Evolutionary conservation across 1,140 invertebrate genomes (phyloP).

Genomic region (Branchinecta lynchi): DNA sequence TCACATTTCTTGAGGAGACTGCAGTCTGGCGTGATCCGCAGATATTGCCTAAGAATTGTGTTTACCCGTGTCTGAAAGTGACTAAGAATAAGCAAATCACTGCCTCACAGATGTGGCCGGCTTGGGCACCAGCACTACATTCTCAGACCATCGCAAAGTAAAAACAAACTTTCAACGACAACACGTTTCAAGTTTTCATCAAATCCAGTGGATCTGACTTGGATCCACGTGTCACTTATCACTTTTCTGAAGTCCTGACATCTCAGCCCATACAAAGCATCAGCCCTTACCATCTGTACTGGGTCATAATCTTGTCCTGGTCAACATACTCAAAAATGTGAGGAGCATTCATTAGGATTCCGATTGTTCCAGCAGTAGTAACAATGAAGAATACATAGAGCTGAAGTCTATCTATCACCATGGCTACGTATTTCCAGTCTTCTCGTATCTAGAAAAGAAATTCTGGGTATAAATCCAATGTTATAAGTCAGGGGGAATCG

Average conservation of each 20-base stretch:
- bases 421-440: constrained; percentile 99
- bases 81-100: too few relatives aligned
- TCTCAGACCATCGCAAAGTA: background rate
- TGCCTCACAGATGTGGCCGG: background rate
- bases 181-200: background rate
- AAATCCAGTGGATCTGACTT: background rate
- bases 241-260: background rate
- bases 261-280: background rate
- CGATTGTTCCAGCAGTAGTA: constrained; percentile 81
- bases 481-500: too few relatives aligned
- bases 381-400: constrained; percentile 95
- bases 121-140: background rate
- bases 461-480: background rate
- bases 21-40: too few relatives aligned
- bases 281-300: constrained; percentile 59
- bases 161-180: background rate
- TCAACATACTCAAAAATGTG: constrained; percentile 98
- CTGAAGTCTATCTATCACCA: constrained; percentile 95
- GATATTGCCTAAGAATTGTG: too few relatives aligned
- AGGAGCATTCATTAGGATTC: constrained; percentile 95
- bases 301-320: constrained; percentile 89
- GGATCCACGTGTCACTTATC: background rate
- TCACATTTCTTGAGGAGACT: too few relatives aligned
- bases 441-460: constrained; percentile 62
- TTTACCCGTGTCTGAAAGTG: too few relatives aligned